Base-by-base conservation (phyloP, 2,888 invertebrate species). In the Liposcelis brunnea region DNA sequence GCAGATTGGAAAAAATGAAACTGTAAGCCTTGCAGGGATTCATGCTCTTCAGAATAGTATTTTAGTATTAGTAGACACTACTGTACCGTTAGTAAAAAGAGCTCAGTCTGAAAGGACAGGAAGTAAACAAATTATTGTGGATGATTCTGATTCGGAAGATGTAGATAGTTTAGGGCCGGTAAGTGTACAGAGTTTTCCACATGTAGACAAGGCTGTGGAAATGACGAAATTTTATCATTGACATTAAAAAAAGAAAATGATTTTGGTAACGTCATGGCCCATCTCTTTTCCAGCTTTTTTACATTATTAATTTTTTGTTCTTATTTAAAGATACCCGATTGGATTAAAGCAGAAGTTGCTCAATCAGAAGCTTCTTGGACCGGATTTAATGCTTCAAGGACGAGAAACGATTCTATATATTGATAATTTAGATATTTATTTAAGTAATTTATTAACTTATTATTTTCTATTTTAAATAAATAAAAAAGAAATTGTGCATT, bases 61-160 rank as follows among this genome's bases (percentile, higher is more conserved):
- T 6, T 66, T 75, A 44, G 62, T 77, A 4, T 62, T 74, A 50
- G 70, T 77, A 3, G 70, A 76, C 52, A 77, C 77, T 1, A 76
- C 75, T 2, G 71, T 71, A 1, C 74, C 72, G 1, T 56, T 74
- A 10, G 54, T 58, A 10, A 49, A 53, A 33, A 52, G 51, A 40
- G 43, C 21, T 8, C 35, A 36, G 15, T 46, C 40, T 12, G 37
- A 49, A 14, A 49, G 49, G 15, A 47, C 44, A 12, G 48, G 49
- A 42, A 44, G 44, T 12, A 46, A 49, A 35, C 43, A 42, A 32
- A 33, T 21, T n/a, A 47, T 43, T 33, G 45, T 44, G 35, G 46
- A 47, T 12, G 46, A 26, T 12, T 19, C 40, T 2, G 19, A 7
- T 26, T 47, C 50, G 15, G 44, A 49, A 26, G 38, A 53, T 15